A percentile compares a stretch with the other conserved stretches of the same genome.
These are phyloP conservation scores for Ephydatia muelleri DNA, from an alignment of 37 sponge, comb jelly and placozoan genomes.

Conservation along the genomic window DNA sequence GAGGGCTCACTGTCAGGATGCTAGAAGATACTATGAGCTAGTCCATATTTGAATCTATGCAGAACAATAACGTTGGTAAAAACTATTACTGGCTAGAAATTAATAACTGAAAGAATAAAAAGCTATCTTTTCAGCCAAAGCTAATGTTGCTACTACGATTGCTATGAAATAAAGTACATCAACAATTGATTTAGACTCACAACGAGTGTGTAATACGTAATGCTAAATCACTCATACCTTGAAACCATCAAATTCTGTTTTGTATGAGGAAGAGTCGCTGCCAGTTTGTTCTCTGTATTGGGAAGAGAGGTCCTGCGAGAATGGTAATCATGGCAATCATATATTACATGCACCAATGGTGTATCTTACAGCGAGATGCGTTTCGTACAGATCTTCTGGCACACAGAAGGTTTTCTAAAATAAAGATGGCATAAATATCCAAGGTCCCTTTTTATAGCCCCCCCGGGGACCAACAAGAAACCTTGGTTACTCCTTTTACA, in stretches of 20 bases:
- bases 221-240: constrained; percentile 29
- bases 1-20: too few relatives aligned
- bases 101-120: background rate
- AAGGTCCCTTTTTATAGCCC: background rate
- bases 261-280: constrained; percentile 44
- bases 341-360: background rate
- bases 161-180: too few relatives aligned
- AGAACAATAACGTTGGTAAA: background rate
- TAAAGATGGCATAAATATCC: background rate
- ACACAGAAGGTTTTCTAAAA: constrained; percentile 18
- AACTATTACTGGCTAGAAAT: background rate
- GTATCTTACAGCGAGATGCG: constrained; percentile 44
- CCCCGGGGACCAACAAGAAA: background rate
- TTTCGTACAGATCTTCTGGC: constrained; percentile 35
- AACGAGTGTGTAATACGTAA: too few relatives aligned
- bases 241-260: constrained; percentile 55
- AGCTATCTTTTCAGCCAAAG: too few relatives aligned
- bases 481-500: constrained; percentile 30
- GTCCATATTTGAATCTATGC: background rate
- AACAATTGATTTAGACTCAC: too few relatives aligned
- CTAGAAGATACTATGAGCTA: too few relatives aligned
- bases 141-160: too few relatives aligned
- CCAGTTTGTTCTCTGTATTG: constrained; percentile 41
- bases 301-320: constrained; percentile 44
- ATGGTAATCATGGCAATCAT: background rate